Conservation (phyloP, 2,113 vertebrate species). For the Propithecus coquereli region DNA sequence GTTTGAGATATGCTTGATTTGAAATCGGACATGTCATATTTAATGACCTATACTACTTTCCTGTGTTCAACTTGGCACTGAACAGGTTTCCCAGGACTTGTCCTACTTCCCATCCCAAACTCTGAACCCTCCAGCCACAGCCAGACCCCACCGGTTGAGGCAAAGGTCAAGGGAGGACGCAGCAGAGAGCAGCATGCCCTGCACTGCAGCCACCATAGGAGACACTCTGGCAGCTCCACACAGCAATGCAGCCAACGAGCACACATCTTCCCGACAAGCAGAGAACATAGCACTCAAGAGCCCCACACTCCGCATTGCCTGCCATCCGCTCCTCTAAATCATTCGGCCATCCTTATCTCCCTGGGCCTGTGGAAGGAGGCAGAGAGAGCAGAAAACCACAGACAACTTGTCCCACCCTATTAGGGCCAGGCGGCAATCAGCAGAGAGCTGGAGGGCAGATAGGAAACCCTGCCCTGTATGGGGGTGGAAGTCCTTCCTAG, state of each 20-base stretch:
- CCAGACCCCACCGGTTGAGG: not conserved
- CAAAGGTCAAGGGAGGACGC: not conserved
- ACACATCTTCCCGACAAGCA: not conserved
- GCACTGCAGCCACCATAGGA: not conserved
- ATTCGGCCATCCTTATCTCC: not conserved
- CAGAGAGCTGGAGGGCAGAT: not conserved
- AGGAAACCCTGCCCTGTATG: not conserved
- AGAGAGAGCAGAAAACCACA: not conserved
- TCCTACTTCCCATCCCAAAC: not conserved
- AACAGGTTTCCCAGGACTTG: not conserved
- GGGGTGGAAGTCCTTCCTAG: not conserved
- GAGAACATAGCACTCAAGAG: not conserved
- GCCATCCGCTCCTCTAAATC: not conserved
- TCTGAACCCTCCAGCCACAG: not conserved
- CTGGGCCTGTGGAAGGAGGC: not conserved
- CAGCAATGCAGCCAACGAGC: not conserved
- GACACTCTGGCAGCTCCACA: not conserved
- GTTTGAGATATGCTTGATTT: no score
- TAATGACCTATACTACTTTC: not conserved
- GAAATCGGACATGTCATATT: no score
- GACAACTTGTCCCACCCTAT: not conserved
- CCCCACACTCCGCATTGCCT: not conserved
- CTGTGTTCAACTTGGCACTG: not conserved
- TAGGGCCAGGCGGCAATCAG: not conserved
- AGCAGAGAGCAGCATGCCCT: not conserved